Evolutionary conservation across 2,113 vertebrate species (phyloP), one percentile per base, ranked within the genome.

Genomic region (Ctenodactylus gundi): DNA sequence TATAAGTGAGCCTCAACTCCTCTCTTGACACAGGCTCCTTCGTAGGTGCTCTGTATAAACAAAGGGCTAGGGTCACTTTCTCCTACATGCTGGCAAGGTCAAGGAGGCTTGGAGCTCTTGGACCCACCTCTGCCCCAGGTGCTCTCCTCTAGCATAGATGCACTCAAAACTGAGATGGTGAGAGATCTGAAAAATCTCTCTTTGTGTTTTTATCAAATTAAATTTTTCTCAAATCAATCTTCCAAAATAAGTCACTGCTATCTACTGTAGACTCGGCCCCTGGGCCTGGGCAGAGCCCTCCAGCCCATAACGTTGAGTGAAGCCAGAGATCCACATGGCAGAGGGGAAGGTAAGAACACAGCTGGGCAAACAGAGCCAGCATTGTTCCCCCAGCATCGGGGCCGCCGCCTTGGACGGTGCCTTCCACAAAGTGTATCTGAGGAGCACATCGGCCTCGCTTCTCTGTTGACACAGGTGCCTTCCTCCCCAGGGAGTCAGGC

Each of bases 391-490:
- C 65, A 64, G 83, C 90, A 88, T 77, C 55, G 34, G 89, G 44
- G 62, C 95, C 85, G 67, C 62, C 20, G 96, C 67, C 76, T 10
- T 2, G 29, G 94, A 57, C 67, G n/a, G 39, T n/a, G 85, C 84
- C 92, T 96, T 92, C 72, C 36, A 7, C 58, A 75, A 31, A 51
- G 51, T 8, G 53, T 53, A 29, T 89, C 62, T 7, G 36, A 80
- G 75, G 91, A 80, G 72, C 49, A 62, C 60, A 5, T 55, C 7
- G 46, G 51, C 46, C 84, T 29, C 29, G 18, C 75, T 6, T 62
- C 64, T 94, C 64, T 97, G 53, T 97, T 96, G 96, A 97, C 95
- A 97, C 97, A 97, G 97, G 97, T 97, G 97, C 78, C 77, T 95
- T 90, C 80, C 85, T 96, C 95, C 84, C 86, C 57, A 62, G 93